phyloP scores from a whole-genome alignment of 2,888 invertebrate species.

The Empis livida region DNA sequence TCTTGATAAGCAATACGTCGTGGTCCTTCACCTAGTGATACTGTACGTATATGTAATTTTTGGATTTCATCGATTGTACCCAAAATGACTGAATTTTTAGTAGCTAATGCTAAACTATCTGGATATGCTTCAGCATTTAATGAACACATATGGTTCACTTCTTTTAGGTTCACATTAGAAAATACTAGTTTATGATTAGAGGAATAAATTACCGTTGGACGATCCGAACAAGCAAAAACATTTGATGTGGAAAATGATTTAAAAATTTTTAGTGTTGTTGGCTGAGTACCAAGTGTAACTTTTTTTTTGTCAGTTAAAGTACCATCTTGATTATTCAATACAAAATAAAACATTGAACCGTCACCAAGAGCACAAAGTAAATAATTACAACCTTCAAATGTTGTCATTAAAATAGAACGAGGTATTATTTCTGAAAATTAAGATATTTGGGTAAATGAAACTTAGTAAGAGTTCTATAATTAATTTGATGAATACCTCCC shows the following conservation, averaged over 20 bases:
- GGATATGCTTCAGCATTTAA: slow-evolving; percentile 91
- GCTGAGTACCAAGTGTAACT: slow-evolving; percentile 94
- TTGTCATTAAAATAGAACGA: slow-evolving; percentile 86
- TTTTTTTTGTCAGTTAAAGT: slow-evolving; percentile 78
- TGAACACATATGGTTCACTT: slow-evolving; percentile 96
- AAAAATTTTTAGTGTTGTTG: slow-evolving; percentile 84
- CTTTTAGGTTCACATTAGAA: slow-evolving; percentile 92
- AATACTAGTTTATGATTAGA: slow-evolving; percentile 98
- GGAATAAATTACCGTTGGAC: slow-evolving; percentile 97
- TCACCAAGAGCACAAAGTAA: slow-evolving; percentile 89
- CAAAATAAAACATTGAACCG: slow-evolving; percentile 95
- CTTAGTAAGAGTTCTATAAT: background rate
- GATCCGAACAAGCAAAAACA: slow-evolving; percentile 97
- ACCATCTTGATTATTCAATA: slow-evolving; percentile 62
- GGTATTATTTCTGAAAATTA: slow-evolving; percentile 78
- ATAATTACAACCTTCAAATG: slow-evolving; percentile 84
- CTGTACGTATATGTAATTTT: slow-evolving; percentile 91
- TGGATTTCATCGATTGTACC: slow-evolving; percentile 98
- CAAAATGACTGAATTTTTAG: slow-evolving; percentile 51
- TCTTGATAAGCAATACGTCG: slow-evolving; percentile 92
- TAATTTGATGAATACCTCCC: slow-evolving; percentile 46
- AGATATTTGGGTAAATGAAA: background rate
- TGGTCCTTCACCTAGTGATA: slow-evolving; percentile 89
- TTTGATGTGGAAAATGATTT: slow-evolving; percentile 82
- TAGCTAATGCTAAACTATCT: slow-evolving; percentile 49